Evolutionary conservation across 2,888 invertebrate species (phyloP).

Genomic region (Neoitamus cyanurus): DNA sequence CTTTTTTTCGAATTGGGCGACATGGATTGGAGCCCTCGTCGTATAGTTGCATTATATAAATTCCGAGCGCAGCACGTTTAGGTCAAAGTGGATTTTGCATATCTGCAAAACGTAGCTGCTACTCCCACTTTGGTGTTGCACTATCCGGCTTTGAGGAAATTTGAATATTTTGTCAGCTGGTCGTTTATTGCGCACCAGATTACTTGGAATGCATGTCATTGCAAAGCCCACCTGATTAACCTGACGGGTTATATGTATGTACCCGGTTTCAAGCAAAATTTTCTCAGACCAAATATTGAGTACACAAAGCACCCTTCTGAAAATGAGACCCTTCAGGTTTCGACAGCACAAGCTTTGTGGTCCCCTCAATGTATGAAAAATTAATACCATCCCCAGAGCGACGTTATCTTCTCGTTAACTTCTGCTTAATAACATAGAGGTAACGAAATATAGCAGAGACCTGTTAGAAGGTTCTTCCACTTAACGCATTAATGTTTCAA

Average conservation of each 20-base stretch:
- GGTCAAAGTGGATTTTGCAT: neutral
- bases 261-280: too few species aligned
- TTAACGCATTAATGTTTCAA: neutral
- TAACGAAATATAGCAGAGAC: neutral
- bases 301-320: neutral
- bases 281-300: too few species aligned
- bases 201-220: neutral
- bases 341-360: neutral
- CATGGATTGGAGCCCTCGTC: neutral
- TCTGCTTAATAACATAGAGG: neutral
- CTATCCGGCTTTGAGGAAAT: neutral
- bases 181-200: neutral
- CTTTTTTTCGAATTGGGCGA: neutral
- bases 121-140: neutral
- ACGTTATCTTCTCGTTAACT: neutral
- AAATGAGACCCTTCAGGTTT: neutral
- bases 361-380: neutral
- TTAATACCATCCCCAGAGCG: neutral
- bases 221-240: neutral
- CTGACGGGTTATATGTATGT: too few species aligned
- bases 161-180: neutral
- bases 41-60: neutral
- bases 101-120: neutral
- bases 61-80: neutral
- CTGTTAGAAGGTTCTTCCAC: neutral